Evolutionary conservation across 2,888 invertebrate species (phyloP).

Genomic region (Sinhomidia bicolor): DNA sequence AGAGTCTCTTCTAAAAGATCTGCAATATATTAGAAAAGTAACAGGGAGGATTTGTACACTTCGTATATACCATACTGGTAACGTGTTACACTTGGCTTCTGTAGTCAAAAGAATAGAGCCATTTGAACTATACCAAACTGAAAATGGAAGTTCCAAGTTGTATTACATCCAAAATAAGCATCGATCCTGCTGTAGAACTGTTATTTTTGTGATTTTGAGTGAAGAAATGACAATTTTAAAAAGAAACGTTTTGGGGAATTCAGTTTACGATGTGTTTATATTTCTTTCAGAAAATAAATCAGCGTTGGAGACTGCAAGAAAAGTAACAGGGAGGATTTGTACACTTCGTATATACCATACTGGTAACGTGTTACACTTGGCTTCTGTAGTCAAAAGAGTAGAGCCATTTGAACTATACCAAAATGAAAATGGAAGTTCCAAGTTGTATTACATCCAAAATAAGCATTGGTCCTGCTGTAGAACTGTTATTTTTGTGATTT

Average conservation of each 20-base stretch:
- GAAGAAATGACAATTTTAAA: neutral
- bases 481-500: neutral
- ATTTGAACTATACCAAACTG: neutral
- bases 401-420: neutral
- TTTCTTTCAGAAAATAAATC: neutral
- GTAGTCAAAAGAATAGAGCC: neutral
- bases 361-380: neutral
- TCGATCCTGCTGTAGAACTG: neutral
- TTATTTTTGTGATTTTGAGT: neutral
- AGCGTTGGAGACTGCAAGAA: neutral
- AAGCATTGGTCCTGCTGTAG: slow-evolving; percentile 3
- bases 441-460: neutral
- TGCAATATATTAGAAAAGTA: neutral
- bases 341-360: neutral
- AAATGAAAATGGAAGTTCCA: neutral
- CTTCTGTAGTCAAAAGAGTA: neutral
- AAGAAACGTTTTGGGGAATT: neutral
- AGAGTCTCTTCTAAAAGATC: neutral
- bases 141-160: neutral
- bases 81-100: neutral
- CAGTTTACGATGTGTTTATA: slow-evolving; percentile 31
- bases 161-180: neutral
- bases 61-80: neutral
- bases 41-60: neutral
- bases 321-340: neutral